A percentile compares a stretch with the other conserved stretches of the same genome.
phyloP scores from a whole-genome alignment of 2,888 invertebrate species.

The Nomada fabriciana region DNA sequence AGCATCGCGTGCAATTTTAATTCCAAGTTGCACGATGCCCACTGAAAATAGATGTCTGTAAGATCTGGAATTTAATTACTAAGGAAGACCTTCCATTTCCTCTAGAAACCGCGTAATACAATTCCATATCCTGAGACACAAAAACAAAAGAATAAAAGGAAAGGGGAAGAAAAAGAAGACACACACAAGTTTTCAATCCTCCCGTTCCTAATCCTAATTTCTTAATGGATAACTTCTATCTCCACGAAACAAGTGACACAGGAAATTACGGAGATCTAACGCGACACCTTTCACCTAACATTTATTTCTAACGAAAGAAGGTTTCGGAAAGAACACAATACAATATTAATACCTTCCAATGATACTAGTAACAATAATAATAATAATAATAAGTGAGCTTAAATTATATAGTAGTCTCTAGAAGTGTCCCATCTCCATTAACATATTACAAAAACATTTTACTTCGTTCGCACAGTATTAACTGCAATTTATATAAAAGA shows the following conservation, averaged over 20 bases:
- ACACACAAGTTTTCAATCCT: neutral
- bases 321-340: neutral
- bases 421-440: too few species aligned
- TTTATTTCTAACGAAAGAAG: neutral
- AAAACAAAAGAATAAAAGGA: neutral
- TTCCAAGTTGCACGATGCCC: neutral
- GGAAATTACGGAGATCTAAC: neutral
- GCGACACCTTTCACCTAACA: neutral
- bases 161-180: too few species aligned
- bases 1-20: neutral
- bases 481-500: too few species aligned
- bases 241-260: neutral
- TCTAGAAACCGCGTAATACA: neutral
- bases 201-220: conserved; percentile 34
- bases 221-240: conserved; percentile 24
- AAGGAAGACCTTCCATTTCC: too few species aligned
- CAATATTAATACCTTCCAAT: too few species aligned
- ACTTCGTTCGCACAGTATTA: too few species aligned
- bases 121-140: neutral
- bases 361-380: too few species aligned
- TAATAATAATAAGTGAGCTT: too few species aligned
- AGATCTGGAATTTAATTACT: neutral
- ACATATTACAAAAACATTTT: too few species aligned
- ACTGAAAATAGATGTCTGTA: neutral
- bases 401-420: too few species aligned